Base-by-base conservation (phyloP, 2,113 vertebrate genomes). In the Channa argus region DNA sequence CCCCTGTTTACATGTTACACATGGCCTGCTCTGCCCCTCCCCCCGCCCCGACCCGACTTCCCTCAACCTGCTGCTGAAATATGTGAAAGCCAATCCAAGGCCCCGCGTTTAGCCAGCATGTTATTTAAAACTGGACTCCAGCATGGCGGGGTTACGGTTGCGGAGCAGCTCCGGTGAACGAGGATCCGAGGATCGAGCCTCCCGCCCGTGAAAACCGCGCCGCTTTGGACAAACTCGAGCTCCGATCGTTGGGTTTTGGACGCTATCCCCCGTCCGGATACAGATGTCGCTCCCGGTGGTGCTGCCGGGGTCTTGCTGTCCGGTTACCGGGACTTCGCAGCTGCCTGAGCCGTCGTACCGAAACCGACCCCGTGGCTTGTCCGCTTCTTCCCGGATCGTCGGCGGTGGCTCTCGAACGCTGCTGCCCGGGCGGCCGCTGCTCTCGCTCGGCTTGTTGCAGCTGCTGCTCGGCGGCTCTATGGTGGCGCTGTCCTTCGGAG, bases 381-480 rank as follows among this genome's bases (percentile, higher is more conserved):
- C 86, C 24, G 59, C 76, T 39, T 84, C 88, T 46, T 87, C 78
- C 4, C 89, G 90, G 24, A 59, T 85, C 55, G 55, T 85, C 2
- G 74, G 84, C 88, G 85, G 83, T 4, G 54, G 54, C 43, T 72
- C 41, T 58, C n/a, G 74, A 66, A 72, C 60, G 34, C 83, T 88
- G 77, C 87, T 94, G 64, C 93, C 93, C 2, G 82, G 91, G 13
- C 93, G 94, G 12, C 93, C 94, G 53, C 91, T 96, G 72, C 86
- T 96, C 2, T 94, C 94, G 0, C 91, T 96, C 58, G 95, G 93
- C 63, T 89, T 97, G 82, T 77, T 96, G 91, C 96, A 97, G 93
- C 72, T 95, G 74, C 86, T 94, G 52, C 91, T 96, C 74, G 96
- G 96, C 47, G 95, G 95, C 87, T 94, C 93, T 72, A 92, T 96